phyloP scores from a whole-genome alignment of 2,888 invertebrate genomes.

The Ophion costatus region DNA sequence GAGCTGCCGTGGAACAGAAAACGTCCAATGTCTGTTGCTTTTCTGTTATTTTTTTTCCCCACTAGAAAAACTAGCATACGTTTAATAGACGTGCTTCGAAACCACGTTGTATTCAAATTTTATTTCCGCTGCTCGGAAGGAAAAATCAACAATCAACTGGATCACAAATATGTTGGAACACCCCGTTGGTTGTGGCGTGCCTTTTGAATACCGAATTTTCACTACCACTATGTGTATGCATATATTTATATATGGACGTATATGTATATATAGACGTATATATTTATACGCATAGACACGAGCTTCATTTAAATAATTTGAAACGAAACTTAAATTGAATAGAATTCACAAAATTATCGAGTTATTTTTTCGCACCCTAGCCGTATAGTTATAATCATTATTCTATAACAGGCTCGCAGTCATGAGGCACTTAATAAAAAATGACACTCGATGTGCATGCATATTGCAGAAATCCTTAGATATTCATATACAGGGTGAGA shows the following conservation, averaged over 20 bases:
- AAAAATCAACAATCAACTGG: conserved; percentile 17
- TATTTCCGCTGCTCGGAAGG: not conserved
- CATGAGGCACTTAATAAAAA: not conserved
- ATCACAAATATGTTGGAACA: not conserved
- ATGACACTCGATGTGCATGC: not conserved
- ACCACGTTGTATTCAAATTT: conserved; percentile 28
- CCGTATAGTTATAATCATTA: not conserved
- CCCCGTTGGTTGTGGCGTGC: too few relatives aligned
- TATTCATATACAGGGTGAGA: not conserved
- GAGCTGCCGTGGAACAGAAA: conserved; percentile 15
- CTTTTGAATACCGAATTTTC: not conserved
- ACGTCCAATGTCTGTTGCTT: conserved; percentile 13
- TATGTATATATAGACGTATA: not conserved
- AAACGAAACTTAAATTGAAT: not conserved
- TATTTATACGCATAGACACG: not conserved
- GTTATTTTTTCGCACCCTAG: not conserved
- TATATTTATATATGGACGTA: too few relatives aligned
- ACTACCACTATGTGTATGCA: not conserved
- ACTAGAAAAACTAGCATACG: conserved; percentile 9
- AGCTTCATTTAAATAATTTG: not conserved
- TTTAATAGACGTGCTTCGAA: conserved; percentile 17
- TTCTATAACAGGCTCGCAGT: not conserved
- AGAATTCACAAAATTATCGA: not conserved
- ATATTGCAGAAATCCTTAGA: not conserved
- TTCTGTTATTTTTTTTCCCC: conserved; percentile 19